phyloP scores from a whole-genome alignment of 2,797 vertebrate genomes.

The Hoplostethus atlanticus region DNA sequence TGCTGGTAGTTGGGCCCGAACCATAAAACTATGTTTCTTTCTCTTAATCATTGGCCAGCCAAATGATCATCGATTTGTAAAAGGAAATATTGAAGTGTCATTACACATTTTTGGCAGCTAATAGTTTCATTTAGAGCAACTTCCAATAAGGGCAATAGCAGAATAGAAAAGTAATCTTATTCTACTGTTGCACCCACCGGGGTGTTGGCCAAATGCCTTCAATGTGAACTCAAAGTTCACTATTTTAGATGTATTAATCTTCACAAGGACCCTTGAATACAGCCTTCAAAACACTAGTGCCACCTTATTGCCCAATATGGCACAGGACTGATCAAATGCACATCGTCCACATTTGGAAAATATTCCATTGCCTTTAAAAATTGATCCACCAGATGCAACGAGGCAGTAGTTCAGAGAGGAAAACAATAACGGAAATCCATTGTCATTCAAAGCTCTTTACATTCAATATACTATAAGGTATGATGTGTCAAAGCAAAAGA shows the following conservation, averaged over 20 bases:
- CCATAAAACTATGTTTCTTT: neutral
- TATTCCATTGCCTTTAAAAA: constrained; percentile 1
- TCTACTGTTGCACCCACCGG: neutral
- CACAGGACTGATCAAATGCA: constrained; percentile 5
- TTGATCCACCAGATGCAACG: constrained; percentile 12
- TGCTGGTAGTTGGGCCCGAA: constrained; percentile 34
- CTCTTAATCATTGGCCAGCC: constrained; percentile 72
- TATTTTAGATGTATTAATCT: neutral
- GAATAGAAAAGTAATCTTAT: neutral
- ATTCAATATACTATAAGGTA: constrained; percentile 64
- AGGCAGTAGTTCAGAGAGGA: constrained; percentile 48
- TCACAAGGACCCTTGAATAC: constrained; percentile 30
- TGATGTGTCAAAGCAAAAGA: constrained; percentile 70
- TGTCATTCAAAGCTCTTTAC: constrained; percentile 59
- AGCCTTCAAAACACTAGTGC: constrained; percentile 21
- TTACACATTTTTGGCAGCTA: constrained; percentile 24
- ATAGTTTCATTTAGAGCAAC: no score
- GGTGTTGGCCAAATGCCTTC: neutral
- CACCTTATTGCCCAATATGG: neutral
- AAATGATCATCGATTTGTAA: constrained; percentile 58
- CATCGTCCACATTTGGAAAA: constrained; percentile 6
- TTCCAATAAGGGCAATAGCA: no score
- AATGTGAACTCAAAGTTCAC: neutral
- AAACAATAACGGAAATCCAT: constrained; percentile 7
- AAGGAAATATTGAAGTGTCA: neutral